Base-by-base conservation (phyloP, 92 coral and sea anemone genomes). In the Bergia puertoricense region DNA sequence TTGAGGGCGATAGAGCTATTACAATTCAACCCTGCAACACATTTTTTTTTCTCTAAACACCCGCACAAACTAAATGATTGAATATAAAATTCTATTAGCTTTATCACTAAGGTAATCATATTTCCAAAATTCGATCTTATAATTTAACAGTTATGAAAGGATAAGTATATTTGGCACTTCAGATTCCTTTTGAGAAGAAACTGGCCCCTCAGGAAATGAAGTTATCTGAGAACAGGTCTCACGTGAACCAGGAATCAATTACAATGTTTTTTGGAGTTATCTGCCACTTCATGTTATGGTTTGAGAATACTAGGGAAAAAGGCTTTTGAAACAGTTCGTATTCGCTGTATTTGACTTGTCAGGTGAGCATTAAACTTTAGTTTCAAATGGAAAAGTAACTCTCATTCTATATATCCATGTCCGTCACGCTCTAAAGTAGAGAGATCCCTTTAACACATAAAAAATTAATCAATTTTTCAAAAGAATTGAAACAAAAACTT, bases 101-200 rank as follows among this genome's bases (percentile, higher is more conserved):
- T 84, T 84, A 84, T 84, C 86, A 46, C 30, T 67, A 43, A 77
- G 41, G 40, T 42, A 71, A 82, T 82, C 65, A 69, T 37, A 45
- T 6, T 44, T 18, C 86, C 10, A 82, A 65, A 82, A 82, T 67
- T 46, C 51, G 51, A 66, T 82, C 86, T 40, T 41, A 69, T 76
- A 84, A 84, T 68, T 84, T 84, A 69, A 56, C 42, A 14, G 74
- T 23, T 84, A 46, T 71, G 67, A 72, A 69, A 71, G 86, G 65
- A 69, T 38, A 84, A 71, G 36, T 39, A 84, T 48, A 50, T 48
- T 59, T 30, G 38, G 54, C 59, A 45, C 30, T 69, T 46, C 75
- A n/a, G 65, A 38, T 71, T 71, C 67, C 62, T 45, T 84, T 45
- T 23, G 74, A 84, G 14, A 44, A 48, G 44, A 84, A 71, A 84